These are phyloP conservation scores for Hemiscyllium ocellatum DNA, from an alignment of 2,113 vertebrate genomes.

Conservation along the genomic window DNA sequence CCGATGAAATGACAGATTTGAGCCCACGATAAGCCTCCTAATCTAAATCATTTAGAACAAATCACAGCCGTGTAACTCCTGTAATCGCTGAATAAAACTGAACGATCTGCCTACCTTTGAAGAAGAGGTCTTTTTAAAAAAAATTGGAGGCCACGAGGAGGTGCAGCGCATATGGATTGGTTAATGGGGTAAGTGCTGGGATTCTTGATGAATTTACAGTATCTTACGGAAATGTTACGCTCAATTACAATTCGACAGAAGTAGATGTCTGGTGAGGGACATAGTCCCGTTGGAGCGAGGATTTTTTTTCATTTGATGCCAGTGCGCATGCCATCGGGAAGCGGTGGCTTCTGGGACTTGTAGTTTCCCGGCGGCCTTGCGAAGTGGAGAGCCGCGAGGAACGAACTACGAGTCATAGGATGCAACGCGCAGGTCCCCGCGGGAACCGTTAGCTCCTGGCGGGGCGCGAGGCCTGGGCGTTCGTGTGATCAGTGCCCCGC, in stretches of 20 bases:
- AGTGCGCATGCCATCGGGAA: not conserved
- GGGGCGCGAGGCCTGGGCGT: not conserved
- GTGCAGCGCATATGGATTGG: constrained; percentile 27
- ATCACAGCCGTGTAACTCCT: not conserved
- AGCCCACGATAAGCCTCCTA: not conserved
- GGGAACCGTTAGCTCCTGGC: not conserved
- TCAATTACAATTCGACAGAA: not conserved
- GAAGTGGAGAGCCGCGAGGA: rapidly evolving
- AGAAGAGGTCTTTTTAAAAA: not conserved
- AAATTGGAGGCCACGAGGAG: constrained; percentile 2
- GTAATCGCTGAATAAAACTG: not conserved
- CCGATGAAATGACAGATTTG: not conserved
- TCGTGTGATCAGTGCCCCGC: not conserved
- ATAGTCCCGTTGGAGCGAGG: not conserved
- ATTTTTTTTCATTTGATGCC: not conserved
- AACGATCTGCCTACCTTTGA: not conserved
- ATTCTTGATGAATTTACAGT: not conserved
- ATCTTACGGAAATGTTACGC: not conserved
- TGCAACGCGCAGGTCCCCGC: not conserved
- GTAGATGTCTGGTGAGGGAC: not conserved
- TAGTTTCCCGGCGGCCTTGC: not conserved
- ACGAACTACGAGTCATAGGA: not conserved
- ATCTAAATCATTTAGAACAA: not conserved
- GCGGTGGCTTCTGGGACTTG: not conserved
- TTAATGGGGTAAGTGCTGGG: constrained; percentile 21